Evolutionary conservation across 2,888 invertebrate genomes (phyloP), one percentile per base, ranked within the genome.

Genomic region (Euplagia quadripunctaria): DNA sequence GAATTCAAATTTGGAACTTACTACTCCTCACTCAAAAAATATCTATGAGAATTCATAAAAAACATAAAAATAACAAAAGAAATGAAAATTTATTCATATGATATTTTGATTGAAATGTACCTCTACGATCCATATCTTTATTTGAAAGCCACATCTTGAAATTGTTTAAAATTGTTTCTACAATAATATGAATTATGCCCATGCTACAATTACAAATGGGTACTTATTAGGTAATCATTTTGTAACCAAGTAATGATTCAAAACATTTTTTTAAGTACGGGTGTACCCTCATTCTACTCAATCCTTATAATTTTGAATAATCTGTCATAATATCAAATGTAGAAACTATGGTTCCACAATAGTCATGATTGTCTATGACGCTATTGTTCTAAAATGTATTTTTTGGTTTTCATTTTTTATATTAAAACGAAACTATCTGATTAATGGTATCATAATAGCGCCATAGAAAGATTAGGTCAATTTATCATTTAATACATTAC

Each of bases 191-290:
- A 12, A 14, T 51, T 5, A 51, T 31, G 14, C 12, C 51, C 14
- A 51, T 14, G 3, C 51, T 2, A 11, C 49, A 49, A 4, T 8
- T 14, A 51, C 49, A 49, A 49, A 49, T 49, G 14, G 12, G 5
- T 3, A 14, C 0, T 14, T 51, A 4, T 51, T 51, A 14, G 0
- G 14, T 51, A 51, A 51, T 14, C 12, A 51, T 51, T 49, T 11
- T 11, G 51, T 0, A 31, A 31, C 31, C 31, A 16, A 51, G 17
- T n/a, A n/a, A 55, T n/a, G n/a, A 8, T n/a, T 55, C n/a, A 3
- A n/a, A n/a, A 55, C 20, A 31, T 61, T 14, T 66, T 75, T 77
- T 69, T 12, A 82, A 84, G 79, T 82, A 79, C 76, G 76, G 83
- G 76, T 80, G 72, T 76, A 75, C 17, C 71, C 69, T 61, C 64